phyloP scores from a whole-genome alignment of 2,797 vertebrate species.

The Spinibarbus caldwelli region DNA sequence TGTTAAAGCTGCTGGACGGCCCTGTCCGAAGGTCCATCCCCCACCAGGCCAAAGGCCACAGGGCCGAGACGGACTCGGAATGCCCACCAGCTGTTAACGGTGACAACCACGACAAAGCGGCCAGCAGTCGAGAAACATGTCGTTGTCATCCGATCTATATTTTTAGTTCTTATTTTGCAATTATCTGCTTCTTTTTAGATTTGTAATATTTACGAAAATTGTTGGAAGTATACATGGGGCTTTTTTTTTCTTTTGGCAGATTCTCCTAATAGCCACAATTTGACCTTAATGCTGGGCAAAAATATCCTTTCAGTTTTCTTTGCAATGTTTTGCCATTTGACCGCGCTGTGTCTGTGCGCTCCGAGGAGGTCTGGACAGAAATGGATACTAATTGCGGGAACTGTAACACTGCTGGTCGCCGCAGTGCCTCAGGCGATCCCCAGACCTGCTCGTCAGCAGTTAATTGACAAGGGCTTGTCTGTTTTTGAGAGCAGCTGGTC shows the following conservation, averaged over 20 bases:
- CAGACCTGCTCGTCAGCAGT: constrained; percentile 96
- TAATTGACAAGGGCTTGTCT: constrained; percentile 99
- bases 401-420: constrained; percentile 90
- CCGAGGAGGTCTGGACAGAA: constrained; percentile 93
- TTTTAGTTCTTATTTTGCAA: not conserved
- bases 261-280: not conserved
- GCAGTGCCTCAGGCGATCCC: constrained; percentile 86
- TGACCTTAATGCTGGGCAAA: not conserved
- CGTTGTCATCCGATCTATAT: constrained; percentile 72
- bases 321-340: constrained; percentile 72
- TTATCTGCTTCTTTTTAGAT: constrained; percentile 63
- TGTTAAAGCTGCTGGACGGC: constrained; percentile 85
- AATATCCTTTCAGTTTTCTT: constrained; percentile 77
- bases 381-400: constrained; percentile 98
- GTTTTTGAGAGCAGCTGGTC: constrained; percentile 99
- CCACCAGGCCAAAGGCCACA: constrained; percentile 96
- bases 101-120: constrained; percentile 87
- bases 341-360: constrained; percentile 84
- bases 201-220: not conserved
- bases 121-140: constrained; percentile 68
- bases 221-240: no score
- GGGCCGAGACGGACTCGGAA: constrained; percentile 82
- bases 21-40: constrained; percentile 86
- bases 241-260: not conserved
- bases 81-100: constrained; percentile 95